These are phyloP conservation scores for Chrysina gloriosa DNA, from an alignment of 2,888 invertebrate genomes.

Conservation along the genomic window DNA sequence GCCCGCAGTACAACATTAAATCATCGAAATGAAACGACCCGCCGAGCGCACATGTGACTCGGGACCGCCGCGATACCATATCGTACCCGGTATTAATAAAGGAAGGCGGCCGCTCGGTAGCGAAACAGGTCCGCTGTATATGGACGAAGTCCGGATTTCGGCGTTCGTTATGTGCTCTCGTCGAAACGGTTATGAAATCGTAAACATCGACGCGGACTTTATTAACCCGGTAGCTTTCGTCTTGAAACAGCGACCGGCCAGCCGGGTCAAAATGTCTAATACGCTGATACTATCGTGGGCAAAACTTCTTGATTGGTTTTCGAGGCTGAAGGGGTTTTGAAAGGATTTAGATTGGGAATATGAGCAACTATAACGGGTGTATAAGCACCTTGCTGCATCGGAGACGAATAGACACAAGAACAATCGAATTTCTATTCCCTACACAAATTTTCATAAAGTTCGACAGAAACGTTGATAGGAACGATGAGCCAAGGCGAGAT, in stretches of 20 bases:
- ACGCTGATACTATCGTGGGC: too few species aligned
- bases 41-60: constrained; percentile 60
- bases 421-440: too few species aligned
- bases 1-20: constrained; percentile 59
- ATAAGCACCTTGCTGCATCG: too few species aligned
- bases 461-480: too few species aligned
- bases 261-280: too few species aligned
- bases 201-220: constrained; percentile 55
- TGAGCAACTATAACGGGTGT: too few species aligned
- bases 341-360: too few species aligned
- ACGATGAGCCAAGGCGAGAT: too few species aligned
- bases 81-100: constrained; percentile 55
- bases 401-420: too few species aligned
- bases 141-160: not conserved
- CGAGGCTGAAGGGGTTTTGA: too few species aligned
- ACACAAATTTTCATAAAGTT: too few species aligned
- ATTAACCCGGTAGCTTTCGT: constrained; percentile 46
- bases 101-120: constrained; percentile 47
- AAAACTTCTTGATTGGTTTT: too few species aligned
- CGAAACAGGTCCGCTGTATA: constrained; percentile 17
- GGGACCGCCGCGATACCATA: constrained; percentile 53
- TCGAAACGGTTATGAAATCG: constrained; percentile 57
- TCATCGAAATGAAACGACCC: constrained; percentile 62
- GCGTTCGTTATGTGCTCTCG: not conserved
- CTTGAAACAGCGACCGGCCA: not conserved